Evolutionary conservation across 1,140 invertebrate genomes (phyloP), one percentile per base, ranked within the genome.

Genomic region (Drosophila nigrodunni): DNA sequence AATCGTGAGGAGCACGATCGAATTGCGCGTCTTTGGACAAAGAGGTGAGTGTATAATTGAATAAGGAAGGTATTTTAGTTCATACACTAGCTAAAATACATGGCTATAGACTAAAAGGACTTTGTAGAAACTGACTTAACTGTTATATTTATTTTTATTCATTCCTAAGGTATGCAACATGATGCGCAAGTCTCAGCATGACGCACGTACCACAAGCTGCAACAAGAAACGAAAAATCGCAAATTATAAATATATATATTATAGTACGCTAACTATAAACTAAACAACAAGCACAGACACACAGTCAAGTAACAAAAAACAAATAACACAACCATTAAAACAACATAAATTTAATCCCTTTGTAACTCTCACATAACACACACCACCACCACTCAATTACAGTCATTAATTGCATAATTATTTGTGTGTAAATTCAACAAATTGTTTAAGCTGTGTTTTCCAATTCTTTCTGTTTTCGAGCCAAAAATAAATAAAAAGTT

Each of bases 1-100:
- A 99, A 99, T 94, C 95, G 98, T 62, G 97, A 98, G 93, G 98
- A 99, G 93, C 98, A 99, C 91, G 98, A 99, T 94, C 96, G 98
- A 92, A 98, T 98, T 93, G 98, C 98, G 75, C 95, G 98, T 92
- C 95, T 98, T 77, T 99, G 98, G 98, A 99, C 98, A 82, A 99
- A 99, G 93, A 95, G 98, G 87, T 99, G 98, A 93, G 97, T 98
- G 65, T 6, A 13, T 41, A 41, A 8, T 4, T 5, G 25, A 30
- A 5, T 30, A 3, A 30, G 6, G 3, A 30, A 30, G 25, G 25
- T 30, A 30, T 30, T 30, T 30, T 6, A 25, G 25, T 25, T 1
- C 25, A 25, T 25, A 25, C 25, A 25, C 25, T 25, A 25, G 25
- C 25, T 1, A 25, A 25, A 15, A 15, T 15, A 15, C 15, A 15